Conservation (phyloP, 2,797 vertebrate genomes). For the Enteromius mattozi region DNA sequence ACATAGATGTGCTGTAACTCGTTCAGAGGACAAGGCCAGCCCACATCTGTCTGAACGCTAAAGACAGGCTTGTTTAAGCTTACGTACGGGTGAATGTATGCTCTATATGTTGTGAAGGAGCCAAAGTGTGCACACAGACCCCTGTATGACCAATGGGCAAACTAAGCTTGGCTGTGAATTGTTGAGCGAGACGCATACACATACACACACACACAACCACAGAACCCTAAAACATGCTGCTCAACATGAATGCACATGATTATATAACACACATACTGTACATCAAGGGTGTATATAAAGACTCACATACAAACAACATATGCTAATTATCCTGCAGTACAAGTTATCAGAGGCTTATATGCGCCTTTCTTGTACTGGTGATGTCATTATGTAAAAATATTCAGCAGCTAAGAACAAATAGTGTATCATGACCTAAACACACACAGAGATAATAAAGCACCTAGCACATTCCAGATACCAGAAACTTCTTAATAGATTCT, state of each 20-base stretch:
- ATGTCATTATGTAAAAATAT: neutral
- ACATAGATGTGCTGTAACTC: conserved; percentile 42
- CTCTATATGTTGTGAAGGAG: conserved; percentile 38
- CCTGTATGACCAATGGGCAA: conserved; percentile 46
- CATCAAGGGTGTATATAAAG: neutral
- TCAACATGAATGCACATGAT: neutral
- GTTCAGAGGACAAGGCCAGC: conserved; percentile 46
- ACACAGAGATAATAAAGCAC: conserved; percentile 2
- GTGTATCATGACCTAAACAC: neutral
- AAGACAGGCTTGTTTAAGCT: conserved; percentile 26
- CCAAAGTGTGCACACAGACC: conserved; percentile 45
- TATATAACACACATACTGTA: conserved; percentile 11
- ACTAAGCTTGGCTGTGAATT: conserved; percentile 53
- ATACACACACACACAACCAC: conserved; percentile 28
- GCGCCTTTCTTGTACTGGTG: neutral
- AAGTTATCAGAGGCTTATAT: conserved; percentile 1
- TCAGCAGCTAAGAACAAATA: neutral
- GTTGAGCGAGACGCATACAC: neutral
- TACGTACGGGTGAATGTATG: conserved; percentile 18
- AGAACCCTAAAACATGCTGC: neutral
- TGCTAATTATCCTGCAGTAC: neutral
- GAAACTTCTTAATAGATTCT: neutral
- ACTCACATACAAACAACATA: conserved; percentile 8
- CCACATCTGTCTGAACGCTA: conserved; percentile 29
- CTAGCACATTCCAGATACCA: neutral